Base-by-base conservation (phyloP, 2,113 vertebrate genomes). In the Eudyptes chrysolophus region DNA sequence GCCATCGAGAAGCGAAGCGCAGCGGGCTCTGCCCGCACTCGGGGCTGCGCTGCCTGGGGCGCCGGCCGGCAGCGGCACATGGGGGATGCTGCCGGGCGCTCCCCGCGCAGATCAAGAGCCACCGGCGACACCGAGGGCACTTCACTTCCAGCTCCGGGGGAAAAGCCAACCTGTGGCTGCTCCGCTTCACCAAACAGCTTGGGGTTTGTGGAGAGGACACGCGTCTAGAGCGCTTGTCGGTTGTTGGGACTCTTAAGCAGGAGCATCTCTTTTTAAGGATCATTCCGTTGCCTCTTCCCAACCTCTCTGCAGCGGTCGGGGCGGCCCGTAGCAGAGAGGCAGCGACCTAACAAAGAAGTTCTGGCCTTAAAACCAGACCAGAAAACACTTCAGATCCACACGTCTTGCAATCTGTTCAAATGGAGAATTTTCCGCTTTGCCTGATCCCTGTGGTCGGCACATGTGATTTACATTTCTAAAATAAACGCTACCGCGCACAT, bases 401-500 rank as follows among this genome's bases (percentile, higher is more conserved):
- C 26, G 44, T 87, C 93, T 81, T 81, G 70, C 52, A 69, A 40
- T 90, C 82, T 78, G 13, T 44, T 87, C 48, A 75, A 72, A 76
- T 8, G 66, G 36, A 32, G 78, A 79, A 66, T 27, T 69, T 96
- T 52, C 57, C 19, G 21, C 34, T 48, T 52, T 84, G 86, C 64
- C 84, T 38, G 54, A 36, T 89, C 76, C 65, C 57, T 75, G 89
- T 55, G 83, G 85, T 82, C 80, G 55, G 81, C 75, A 93, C 78
- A 96, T 29, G 79, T 92, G 87, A 94, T 96, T 96, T 90, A 83
- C 82, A 92, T 97, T 96, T 94, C 79, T 88, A 95, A 97, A 91
- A 61, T 79, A 86, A 97, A 96, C 68, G 46, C 89, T 74, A 94
- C 62, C 30, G 71, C 46, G 30, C 61, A 72, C 40, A 48, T 61